Evolutionary conservation across 2,797 vertebrate genomes (phyloP), one percentile per base, ranked within the genome.

Genomic region (Mastacembelus armatus): DNA sequence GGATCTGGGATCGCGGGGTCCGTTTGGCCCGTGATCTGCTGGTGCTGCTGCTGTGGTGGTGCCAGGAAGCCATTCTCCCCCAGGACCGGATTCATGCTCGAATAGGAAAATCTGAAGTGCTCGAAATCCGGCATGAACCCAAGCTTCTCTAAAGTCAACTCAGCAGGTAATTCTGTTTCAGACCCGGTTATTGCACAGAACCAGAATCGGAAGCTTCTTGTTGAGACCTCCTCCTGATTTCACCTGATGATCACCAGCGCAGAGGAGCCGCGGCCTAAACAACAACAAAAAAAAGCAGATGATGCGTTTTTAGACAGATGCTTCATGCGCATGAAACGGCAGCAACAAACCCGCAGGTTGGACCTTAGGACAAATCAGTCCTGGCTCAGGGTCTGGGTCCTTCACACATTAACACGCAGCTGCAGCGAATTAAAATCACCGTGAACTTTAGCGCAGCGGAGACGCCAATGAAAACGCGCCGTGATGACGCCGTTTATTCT

Each of bases 61-160:
- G 92, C 80, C 77, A 95, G 85, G 66, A 95, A 93, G 61, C 93
- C 92, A 66, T 93, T 95, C 71, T 95, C 94, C 22, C 95, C 94
- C 82, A 95, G 88, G 51, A 96, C 88, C 74, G 95, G 94, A 91
- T 96, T 96, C 96, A 96, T 96, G 38, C 88, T 93, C 1, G 85
- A 90, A 49, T 89, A 89, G 63, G 92, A 91, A 80, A 93, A 92
- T 73, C 90, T 88, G 81, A 92, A 91, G 77, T 92, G 92, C 90
- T 93, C 89, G 71, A 93, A 90, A 90, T 94, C 93, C 87, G 93
- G 93, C 93, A 94, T 94, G 77, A 92, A 92, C 89, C 69, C 85
- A 39, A 78, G 81, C 78, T 82, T 85, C 22, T 49, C 3, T 14
- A n/a, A 29, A 30, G 62, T 78, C 76, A 70, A 15, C 51, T 45